phyloP scores from a whole-genome alignment of 2,888 invertebrate species.

The Laspeyria flexula region DNA sequence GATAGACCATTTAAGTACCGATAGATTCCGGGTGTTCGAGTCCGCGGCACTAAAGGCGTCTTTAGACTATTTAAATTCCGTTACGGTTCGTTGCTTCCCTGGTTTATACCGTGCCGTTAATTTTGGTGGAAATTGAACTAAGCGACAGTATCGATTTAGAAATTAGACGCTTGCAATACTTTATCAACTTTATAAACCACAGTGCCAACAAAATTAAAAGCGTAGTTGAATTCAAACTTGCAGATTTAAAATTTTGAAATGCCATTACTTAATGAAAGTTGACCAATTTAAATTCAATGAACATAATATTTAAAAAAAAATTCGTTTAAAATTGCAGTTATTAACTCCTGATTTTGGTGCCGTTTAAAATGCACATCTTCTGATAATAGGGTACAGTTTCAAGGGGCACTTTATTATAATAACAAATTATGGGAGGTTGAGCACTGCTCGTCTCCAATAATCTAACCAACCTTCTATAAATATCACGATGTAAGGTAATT shows the following conservation, averaged over 20 bases:
- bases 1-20: constrained; percentile 53
- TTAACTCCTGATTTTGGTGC: constrained; percentile 5
- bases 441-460: background rate
- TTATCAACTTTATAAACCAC: constrained; percentile 20
- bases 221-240: too few relatives aligned
- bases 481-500: too few relatives aligned
- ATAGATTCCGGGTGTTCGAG: constrained; percentile 60
- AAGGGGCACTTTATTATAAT: background rate
- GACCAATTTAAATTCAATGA: constrained; percentile 7
- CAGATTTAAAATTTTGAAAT: too few relatives aligned
- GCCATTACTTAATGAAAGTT: too few relatives aligned
- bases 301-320: background rate
- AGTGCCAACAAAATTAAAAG: too few relatives aligned
- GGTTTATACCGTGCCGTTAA: constrained; percentile 85
- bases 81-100: constrained; percentile 85
- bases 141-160: constrained; percentile 68
- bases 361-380: background rate
- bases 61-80: constrained; percentile 85
- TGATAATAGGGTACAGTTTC: constrained; percentile 4
- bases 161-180: constrained; percentile 35
- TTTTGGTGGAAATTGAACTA: constrained; percentile 80
- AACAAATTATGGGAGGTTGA: background rate
- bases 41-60: constrained; percentile 71
- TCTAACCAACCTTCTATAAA: background rate
- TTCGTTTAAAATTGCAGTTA: background rate